Evolutionary conservation across 37 sponge, comb jelly and placozoan genomes (phyloP).

Genomic region (Aplysina aerophoba): DNA sequence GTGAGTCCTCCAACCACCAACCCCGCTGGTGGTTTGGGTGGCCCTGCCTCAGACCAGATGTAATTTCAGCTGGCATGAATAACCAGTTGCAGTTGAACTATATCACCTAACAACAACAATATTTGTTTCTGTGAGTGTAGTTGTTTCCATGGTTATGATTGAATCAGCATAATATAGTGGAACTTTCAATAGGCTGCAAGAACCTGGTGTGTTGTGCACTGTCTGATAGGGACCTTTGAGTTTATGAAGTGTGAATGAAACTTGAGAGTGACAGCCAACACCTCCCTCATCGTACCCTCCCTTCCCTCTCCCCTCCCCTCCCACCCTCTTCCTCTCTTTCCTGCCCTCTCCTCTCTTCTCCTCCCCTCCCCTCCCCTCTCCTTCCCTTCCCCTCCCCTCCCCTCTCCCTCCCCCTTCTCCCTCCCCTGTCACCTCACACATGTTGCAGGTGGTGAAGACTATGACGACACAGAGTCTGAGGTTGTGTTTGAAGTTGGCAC

Average conservation of each 20-base stretch:
- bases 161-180: too few relatives aligned
- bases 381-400: neutral
- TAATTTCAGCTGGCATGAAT: too few relatives aligned
- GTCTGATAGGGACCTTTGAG: too few relatives aligned
- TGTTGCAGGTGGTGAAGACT: conserved; percentile 15
- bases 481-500: conserved; percentile 10
- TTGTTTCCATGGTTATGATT: too few relatives aligned
- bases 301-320: neutral
- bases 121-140: too few relatives aligned
- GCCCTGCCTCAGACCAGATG: too few relatives aligned
- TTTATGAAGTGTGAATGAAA: neutral
- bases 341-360: neutral
- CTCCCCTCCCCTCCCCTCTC: neutral
- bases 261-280: neutral
- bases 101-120: too few relatives aligned
- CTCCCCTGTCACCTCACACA: neutral
- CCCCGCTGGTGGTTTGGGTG: too few relatives aligned
- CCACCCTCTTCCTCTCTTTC: neutral
- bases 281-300: neutral
- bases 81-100: too few relatives aligned
- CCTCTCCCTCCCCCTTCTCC: neutral
- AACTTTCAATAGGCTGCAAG: too few relatives aligned
- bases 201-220: too few relatives aligned
- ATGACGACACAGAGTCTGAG: neutral
- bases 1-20: too few relatives aligned